Evolutionary conservation across 1,140 invertebrate genomes (phyloP).

Genomic region (Laodelphax striatellus): DNA sequence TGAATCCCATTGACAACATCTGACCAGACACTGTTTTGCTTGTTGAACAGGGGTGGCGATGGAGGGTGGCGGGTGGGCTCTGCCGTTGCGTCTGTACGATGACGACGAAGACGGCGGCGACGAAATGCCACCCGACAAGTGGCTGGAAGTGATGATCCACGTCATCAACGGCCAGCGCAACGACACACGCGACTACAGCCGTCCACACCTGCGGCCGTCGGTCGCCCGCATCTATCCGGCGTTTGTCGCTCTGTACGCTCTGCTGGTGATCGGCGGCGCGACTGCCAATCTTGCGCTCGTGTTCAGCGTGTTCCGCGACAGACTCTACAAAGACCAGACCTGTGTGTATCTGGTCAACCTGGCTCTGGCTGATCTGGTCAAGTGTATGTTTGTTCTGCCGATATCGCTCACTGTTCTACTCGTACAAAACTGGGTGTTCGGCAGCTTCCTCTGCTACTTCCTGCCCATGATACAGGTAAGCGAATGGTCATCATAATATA

Average conservation of each 20-base stretch:
- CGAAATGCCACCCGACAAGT: slow-evolving; percentile 22
- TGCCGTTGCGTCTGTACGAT: too few relatives aligned
- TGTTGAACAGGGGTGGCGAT: too few relatives aligned
- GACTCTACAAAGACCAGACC: slow-evolving; percentile 49
- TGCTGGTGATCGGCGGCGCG: slow-evolving; percentile 42
- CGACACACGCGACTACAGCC: slow-evolving; percentile 31
- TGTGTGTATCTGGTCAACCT: slow-evolving; percentile 54
- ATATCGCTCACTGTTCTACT: slow-evolving; percentile 53
- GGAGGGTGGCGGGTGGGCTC: too few relatives aligned
- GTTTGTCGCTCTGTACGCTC: slow-evolving; percentile 49
- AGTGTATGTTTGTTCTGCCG: slow-evolving; percentile 53
- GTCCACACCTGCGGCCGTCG: slow-evolving; percentile 33
- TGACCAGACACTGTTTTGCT: too few relatives aligned
- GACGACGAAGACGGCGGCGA: background rate
- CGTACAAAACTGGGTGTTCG: slow-evolving; percentile 62
- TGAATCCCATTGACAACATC: too few relatives aligned
- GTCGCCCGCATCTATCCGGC: slow-evolving; percentile 44
- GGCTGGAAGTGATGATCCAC: slow-evolving; percentile 24
- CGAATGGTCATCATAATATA: too few relatives aligned
- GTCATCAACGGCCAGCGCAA: slow-evolving; percentile 27
- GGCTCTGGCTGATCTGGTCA: slow-evolving; percentile 51
- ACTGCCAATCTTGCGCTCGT: slow-evolving; percentile 45
- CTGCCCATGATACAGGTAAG: slow-evolving; percentile 60
- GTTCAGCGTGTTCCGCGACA: slow-evolving; percentile 42
- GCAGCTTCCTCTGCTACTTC: slow-evolving; percentile 60